Percentiles rank a stretch among this genome's conserved stretches.
Evolutionary conservation across 2,113 vertebrate genomes (phyloP).

Genomic region (Datnioides undecimradiatus): DNA sequence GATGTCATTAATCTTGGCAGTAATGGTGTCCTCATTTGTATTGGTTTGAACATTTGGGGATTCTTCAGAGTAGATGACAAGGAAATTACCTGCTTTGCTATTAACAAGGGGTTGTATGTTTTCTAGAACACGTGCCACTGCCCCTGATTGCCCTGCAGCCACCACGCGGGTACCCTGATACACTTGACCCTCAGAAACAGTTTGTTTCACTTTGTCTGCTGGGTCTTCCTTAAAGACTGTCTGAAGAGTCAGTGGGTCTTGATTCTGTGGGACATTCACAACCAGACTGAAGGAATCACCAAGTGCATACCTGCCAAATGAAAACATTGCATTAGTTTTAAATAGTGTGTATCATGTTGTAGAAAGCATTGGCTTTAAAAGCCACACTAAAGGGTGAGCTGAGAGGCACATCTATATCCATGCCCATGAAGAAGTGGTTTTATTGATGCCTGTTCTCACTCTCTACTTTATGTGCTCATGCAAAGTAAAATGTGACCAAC

Average conservation of each 20-base stretch:
- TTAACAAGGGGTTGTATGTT: slow-evolving; percentile 9
- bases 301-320: slow-evolving; percentile 28
- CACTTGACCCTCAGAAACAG: slow-evolving; percentile 18
- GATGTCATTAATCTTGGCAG: neutral
- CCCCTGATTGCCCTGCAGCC: slow-evolving; percentile 20
- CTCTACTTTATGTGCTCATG: no score
- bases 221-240: slow-evolving; percentile 36
- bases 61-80: slow-evolving; percentile 39
- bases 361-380: no score
- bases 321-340: neutral
- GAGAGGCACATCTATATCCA: no score
- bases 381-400: no score
- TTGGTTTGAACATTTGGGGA: neutral
- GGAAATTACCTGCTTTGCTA: slow-evolving; percentile 16
- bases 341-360: no score
- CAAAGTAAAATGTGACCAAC: no score
- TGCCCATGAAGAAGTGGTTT: no score
- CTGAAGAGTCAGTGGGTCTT: slow-evolving; percentile 22
- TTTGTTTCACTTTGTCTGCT: slow-evolving; percentile 12
- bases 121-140: slow-evolving; percentile 19
- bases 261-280: slow-evolving; percentile 43
- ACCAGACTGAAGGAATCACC: slow-evolving; percentile 39
- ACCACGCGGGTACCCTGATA: slow-evolving; percentile 43
- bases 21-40: neutral
- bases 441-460: no score